Evolutionary conservation across 2,113 vertebrate genomes (phyloP).

Genomic region (Jaculus jaculus): DNA sequence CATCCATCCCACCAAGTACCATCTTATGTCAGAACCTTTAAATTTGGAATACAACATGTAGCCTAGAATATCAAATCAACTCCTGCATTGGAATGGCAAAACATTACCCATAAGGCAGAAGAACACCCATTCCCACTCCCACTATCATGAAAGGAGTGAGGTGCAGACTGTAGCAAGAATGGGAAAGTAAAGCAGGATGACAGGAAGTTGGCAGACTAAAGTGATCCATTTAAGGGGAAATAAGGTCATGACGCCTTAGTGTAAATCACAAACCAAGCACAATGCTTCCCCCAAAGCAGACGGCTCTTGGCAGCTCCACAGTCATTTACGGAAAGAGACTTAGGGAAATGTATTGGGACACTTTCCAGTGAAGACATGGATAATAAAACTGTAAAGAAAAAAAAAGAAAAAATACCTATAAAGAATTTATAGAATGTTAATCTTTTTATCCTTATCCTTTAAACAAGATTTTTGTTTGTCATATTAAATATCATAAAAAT

Average conservation of each 20-base stretch:
- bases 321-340: background rate
- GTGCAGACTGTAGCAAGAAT: background rate
- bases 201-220: background rate
- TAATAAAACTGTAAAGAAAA: background rate
- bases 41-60: background rate
- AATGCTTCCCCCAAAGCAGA: background rate
- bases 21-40: background rate
- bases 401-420: no score
- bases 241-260: background rate
- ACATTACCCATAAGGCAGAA: background rate
- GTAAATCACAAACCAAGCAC: background rate
- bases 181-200: no score
- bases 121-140: background rate
- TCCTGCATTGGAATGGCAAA: background rate
- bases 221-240: background rate
- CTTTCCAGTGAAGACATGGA: background rate
- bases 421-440: background rate
- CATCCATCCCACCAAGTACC: background rate
- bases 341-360: background rate
- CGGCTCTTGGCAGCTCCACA: background rate
- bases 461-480: slow-evolving; percentile 3
- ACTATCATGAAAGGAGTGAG: background rate
- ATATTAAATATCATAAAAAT: slow-evolving; percentile 45
- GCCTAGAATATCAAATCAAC: background rate
- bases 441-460: slow-evolving; percentile 9